phyloP scores from a whole-genome alignment of 2,888 invertebrate genomes.

The Drosophila percnosoma region DNA sequence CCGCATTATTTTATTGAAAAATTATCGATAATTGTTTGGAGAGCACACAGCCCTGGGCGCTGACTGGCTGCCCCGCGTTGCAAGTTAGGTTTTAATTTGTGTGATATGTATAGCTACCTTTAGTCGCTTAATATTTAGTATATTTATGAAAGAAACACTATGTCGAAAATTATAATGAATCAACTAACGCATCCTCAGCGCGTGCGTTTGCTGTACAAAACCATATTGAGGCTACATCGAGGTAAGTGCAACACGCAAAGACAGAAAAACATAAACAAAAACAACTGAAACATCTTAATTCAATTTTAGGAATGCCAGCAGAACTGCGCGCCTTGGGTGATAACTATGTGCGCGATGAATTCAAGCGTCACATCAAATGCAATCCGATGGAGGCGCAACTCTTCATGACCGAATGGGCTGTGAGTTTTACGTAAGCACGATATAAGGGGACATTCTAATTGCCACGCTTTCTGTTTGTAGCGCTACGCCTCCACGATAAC shows the following conservation, averaged over 20 bases:
- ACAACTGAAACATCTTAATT: neutral
- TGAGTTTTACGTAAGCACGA: slow-evolving; percentile 82
- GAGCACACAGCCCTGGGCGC: slow-evolving; percentile 24
- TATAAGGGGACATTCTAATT: slow-evolving; percentile 2
- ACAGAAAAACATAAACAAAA: slow-evolving; percentile 6
- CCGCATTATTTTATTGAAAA: neutral
- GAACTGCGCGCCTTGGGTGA: slow-evolving; percentile 90
- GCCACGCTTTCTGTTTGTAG: slow-evolving; percentile 85
- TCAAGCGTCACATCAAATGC: slow-evolving; percentile 92
- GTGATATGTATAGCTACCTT: neutral
- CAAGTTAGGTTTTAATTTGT: slow-evolving; percentile 3
- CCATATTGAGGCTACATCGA: slow-evolving; percentile 91
- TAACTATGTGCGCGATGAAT: slow-evolving; percentile 93
- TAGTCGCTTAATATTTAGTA: neutral
- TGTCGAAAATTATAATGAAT: slow-evolving; percentile 77
- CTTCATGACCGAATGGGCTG: slow-evolving; percentile 96
- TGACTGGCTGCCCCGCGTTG: slow-evolving; percentile 4
- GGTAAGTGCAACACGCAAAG: slow-evolving; percentile 77
- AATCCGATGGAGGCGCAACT: slow-evolving; percentile 89
- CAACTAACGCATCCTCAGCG: slow-evolving; percentile 87
- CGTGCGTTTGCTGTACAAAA: slow-evolving; percentile 91
- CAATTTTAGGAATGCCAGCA: slow-evolving; percentile 87
- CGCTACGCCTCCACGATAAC: slow-evolving; percentile 91
- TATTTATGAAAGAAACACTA: slow-evolving; percentile 35
- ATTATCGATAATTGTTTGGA: slow-evolving; percentile 12